Evolutionary conservation across 2,888 invertebrate genomes (phyloP).

Genomic region (Mythimna pallens): DNA sequence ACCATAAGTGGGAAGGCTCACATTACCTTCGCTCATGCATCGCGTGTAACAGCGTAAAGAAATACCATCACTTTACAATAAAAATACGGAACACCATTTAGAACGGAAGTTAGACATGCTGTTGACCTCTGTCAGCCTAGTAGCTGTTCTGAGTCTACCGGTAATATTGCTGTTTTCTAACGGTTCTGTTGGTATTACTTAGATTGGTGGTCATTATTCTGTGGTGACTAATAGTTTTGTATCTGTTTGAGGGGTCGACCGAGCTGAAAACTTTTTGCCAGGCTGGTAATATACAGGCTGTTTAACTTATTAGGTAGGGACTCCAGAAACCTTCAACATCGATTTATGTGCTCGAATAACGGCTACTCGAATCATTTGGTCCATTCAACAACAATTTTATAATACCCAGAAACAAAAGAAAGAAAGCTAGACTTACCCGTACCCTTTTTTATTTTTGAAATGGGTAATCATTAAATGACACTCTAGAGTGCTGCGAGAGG

Average conservation of each 20-base stretch:
- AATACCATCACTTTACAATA: slow-evolving; percentile 24
- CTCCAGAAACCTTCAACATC: too few species aligned
- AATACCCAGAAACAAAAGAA: too few species aligned
- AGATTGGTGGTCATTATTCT: slow-evolving; percentile 53
- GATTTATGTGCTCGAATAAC: too few species aligned
- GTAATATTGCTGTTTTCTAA: slow-evolving; percentile 51
- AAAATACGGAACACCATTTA: slow-evolving; percentile 58
- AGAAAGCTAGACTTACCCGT: too few species aligned
- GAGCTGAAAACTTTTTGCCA: neutral
- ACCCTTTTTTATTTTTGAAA: too few species aligned
- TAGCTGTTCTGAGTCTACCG: slow-evolving; percentile 10
- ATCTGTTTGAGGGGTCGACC: slow-evolving; percentile 6
- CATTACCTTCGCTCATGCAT: slow-evolving; percentile 29
- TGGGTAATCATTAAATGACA: too few species aligned
- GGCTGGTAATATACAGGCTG: too few species aligned
- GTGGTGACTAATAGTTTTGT: slow-evolving; percentile 28
- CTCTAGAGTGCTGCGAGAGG: too few species aligned
- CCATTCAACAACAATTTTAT: too few species aligned
- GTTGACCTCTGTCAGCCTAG: slow-evolving; percentile 59
- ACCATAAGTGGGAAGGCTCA: slow-evolving; percentile 40
- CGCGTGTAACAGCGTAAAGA: slow-evolving; percentile 52
- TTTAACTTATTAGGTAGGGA: too few species aligned
- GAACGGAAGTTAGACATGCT: slow-evolving; percentile 67
- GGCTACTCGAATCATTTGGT: too few species aligned
- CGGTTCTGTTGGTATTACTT: slow-evolving; percentile 33